Conservation (phyloP, 2,888 invertebrate species). For the Tanypteryx hageni region DNA sequence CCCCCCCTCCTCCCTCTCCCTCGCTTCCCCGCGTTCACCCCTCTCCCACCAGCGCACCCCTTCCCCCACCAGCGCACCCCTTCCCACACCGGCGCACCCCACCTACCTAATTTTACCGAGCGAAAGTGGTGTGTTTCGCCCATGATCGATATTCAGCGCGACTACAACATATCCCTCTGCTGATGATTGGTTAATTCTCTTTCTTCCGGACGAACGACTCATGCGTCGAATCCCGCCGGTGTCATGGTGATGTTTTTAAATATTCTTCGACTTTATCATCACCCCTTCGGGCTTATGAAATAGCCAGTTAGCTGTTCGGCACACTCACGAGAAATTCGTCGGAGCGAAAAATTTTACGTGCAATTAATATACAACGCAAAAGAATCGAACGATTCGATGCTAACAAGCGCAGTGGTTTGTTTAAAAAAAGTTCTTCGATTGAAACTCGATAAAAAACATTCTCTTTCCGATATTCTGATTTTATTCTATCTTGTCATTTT, state of each 20-base stretch:
- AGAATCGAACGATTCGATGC: too few relatives aligned
- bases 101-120: neutral
- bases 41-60: neutral
- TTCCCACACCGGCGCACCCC: neutral
- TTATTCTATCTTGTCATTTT: too few relatives aligned
- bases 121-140: conserved; percentile 18
- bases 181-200: conserved; percentile 17
- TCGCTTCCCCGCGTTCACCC: neutral
- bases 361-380: too few relatives aligned
- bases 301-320: too few relatives aligned
- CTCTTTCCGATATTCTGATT: too few relatives aligned
- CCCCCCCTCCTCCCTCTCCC: neutral
- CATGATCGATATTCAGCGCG: conserved; percentile 26
- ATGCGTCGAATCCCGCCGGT: neutral
- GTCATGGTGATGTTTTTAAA: neutral
- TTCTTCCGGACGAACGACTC: neutral
- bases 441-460: too few relatives aligned
- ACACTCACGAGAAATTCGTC: too few relatives aligned
- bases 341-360: too few relatives aligned
- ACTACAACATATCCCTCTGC: conserved; percentile 28
- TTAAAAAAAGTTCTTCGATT: too few relatives aligned
- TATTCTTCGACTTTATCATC: too few relatives aligned
- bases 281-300: too few relatives aligned
- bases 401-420: too few relatives aligned
- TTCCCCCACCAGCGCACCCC: neutral